These are phyloP conservation scores for Luperina nickerlii DNA, from an alignment of 2,888 invertebrate genomes.

Conservation along the genomic window DNA sequence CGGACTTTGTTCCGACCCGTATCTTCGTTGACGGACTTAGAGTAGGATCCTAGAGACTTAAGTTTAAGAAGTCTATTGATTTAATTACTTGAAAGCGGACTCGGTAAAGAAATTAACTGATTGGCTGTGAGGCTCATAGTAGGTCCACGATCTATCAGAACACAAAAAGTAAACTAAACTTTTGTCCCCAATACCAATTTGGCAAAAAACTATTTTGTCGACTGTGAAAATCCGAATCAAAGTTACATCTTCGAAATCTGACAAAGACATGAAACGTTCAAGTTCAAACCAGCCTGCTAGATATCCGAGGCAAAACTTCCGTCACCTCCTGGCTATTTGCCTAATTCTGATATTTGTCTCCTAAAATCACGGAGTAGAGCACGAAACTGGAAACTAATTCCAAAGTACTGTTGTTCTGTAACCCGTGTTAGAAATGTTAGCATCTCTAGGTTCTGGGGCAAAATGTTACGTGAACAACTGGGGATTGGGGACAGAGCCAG, in stretches of 20 bases:
- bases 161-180: background rate
- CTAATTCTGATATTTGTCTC: constrained; percentile 64
- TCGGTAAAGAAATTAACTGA: background rate
- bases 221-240: constrained; percentile 18
- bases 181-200: no score
- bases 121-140: background rate
- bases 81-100: background rate
- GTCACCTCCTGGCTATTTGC: constrained; percentile 50
- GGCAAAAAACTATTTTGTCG: constrained; percentile 7
- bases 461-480: constrained; percentile 34
- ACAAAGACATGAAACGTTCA: constrained; percentile 42
- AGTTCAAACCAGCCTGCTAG: constrained; percentile 55
- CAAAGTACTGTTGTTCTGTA: constrained; percentile 50
- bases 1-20: no score
- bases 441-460: constrained; percentile 29
- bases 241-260: constrained; percentile 24
- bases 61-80: background rate
- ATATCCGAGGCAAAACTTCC: constrained; percentile 52
- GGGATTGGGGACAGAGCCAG: background rate
- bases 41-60: no score
- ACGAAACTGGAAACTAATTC: constrained; percentile 60
- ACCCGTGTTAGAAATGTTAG: constrained; percentile 47
- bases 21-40: no score
- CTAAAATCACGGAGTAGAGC: constrained; percentile 54
- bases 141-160: background rate